Evolutionary conservation across 2,797 vertebrate genomes (phyloP), one percentile per base, ranked within the genome.

Genomic region (Malacoraja senta): DNA sequence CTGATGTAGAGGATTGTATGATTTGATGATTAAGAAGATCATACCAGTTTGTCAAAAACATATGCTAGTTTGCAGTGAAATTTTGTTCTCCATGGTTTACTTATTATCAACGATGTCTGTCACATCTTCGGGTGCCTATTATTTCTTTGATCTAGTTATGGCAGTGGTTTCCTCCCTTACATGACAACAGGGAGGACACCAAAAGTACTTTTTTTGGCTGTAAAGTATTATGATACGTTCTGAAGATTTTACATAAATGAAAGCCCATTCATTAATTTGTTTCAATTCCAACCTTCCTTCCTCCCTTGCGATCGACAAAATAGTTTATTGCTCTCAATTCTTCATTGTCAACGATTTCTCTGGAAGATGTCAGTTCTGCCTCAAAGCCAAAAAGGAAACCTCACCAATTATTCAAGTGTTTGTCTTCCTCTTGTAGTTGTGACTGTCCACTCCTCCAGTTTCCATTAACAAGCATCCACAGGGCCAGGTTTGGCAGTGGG

Each of bases 351-450:
- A 71, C 15, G 9, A 92, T 92, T 74, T 76, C 68, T 58, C 58
- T 2, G 12, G 68, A 44, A 17, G 90, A n/a, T 76, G 38, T 58
- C 90, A 92, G 15, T 3, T 91, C 63, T 88, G 17, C 63, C n/a
- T 15, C 17, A 68, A 92, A 92, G 24, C 90, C 38, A 76, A 92
- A 76, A 58, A 58, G 35, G 90, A 76, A 92, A 92, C 44, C 38
- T 92, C 26, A 8, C 38, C 26, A 92, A 68, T 21, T 92, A 38
- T 26, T 76, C 71, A 58, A 53, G 12, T 74, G 90, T 92, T 88
- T 76, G 38, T 92, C 71, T 76, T 92, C 90, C 90, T 53, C 74
- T 17, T 58, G 44, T 4, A 76, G 12, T 24, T 76, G 90, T 74
- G 90, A 29, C 71, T 76, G 68, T 15, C 71, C 38, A 15, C 21